These are phyloP conservation scores for Trachymyrmex septentrionalis DNA, from an alignment of 1,140 invertebrate genomes.

Conservation along the genomic window DNA sequence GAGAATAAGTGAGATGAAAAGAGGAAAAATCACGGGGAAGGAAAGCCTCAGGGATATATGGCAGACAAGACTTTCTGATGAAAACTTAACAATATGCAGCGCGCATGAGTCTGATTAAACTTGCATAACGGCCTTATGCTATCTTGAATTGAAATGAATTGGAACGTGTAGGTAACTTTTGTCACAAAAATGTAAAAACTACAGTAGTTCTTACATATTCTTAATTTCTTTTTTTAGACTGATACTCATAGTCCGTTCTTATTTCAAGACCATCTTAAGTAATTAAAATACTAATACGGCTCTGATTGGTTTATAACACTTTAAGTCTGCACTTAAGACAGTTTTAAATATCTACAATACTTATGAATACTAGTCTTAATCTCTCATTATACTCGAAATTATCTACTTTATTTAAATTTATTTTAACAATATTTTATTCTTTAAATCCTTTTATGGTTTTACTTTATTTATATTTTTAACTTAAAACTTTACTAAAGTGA, in stretches of 20 bases:
- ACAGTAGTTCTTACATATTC: no score
- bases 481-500: neutral
- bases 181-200: neutral
- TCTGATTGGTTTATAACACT: no score
- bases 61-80: slow-evolving; percentile 2
- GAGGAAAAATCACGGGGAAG: slow-evolving; percentile 17
- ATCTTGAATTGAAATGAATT: neutral
- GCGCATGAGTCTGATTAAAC: slow-evolving; percentile 40
- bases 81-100: slow-evolving; percentile 46
- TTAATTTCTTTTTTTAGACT: neutral
- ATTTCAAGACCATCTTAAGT: no score
- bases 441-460: neutral
- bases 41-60: neutral
- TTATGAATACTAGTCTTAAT: neutral
- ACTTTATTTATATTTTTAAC: neutral
- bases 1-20: neutral
- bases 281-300: no score
- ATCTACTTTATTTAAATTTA: neutral
- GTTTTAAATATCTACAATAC: no score
- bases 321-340: no score
- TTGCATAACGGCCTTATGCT: neutral
- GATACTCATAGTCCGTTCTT: neutral
- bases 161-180: neutral
- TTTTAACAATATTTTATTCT: neutral
- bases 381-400: neutral